Evolutionary conservation across 2,888 invertebrate species (phyloP), one percentile per base, ranked within the genome.

Genomic region (Mimachlamys varia): DNA sequence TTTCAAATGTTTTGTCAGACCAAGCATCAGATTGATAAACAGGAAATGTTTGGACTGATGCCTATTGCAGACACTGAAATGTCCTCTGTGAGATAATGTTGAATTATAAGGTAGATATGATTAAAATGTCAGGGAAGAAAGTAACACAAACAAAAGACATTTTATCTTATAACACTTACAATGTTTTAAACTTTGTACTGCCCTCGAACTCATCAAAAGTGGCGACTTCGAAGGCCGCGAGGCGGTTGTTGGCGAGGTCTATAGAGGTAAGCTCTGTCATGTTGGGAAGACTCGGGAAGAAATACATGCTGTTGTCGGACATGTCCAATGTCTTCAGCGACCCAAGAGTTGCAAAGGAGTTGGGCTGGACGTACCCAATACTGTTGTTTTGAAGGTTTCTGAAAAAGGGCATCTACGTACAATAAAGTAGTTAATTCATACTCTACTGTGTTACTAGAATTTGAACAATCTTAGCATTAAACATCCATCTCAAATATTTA

Each of bases 271-370:
- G 89, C 37, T 92, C 91, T 10, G 92, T 89, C 89, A 95, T 92
- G 89, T 94, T 93, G 2, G 95, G 95, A 33, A 94, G 89, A 88
- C 93, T 92, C 38, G 95, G 94, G 13, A 93, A 92, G 92, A 95
- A 92, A n/a, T 90, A 90, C 15, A 92, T 89, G 33, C 90, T 49
- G 50, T 92, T 92, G 89, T 88, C 37, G 22, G 92, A 89, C 33
- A 92, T 87, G 44, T 89, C 89, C 44, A 92, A 5, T 10, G 91
- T 92, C 89, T 92, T 76, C 62, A 92, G 76, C 17, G 87, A 50
- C 0, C 55, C 62, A 10, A 91, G 88, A 15, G 89, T n/a, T 22
- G 88, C 76, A 44, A 92, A 90, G 87, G 91, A 89, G 12, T 90
- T 44, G 0, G 91, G 91, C 87, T 92, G 91, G 33, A 92, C 88